Evolutionary conservation across 2,797 vertebrate genomes (phyloP), one percentile per base, ranked within the genome.

Genomic region (Picus viridis): DNA sequence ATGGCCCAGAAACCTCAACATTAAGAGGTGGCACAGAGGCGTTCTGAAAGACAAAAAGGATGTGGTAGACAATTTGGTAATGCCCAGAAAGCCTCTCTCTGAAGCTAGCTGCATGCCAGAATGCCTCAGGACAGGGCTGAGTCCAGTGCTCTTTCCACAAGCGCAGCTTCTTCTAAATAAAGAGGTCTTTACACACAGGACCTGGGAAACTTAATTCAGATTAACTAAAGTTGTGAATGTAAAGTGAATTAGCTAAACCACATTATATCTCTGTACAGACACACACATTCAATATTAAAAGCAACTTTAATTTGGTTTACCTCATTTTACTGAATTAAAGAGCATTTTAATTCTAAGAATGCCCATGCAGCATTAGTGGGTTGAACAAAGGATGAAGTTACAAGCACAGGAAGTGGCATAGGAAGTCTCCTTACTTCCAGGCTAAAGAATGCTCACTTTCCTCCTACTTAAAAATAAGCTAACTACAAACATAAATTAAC

Each of bases 51-150:
- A 93, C 93, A 82, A 89, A 93, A 94, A 95, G 95, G 85, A 95
- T 93, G 87, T 91, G 91, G 89, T 77, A 83, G 91, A 56, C 90
- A 89, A 93, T 91, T 95, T 90, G 85, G 87, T 94, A 94, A 94
- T 95, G 85, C 68, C 85, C 92, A 95, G 85, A 82, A 95, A 94
- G 23, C 81, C 78, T 75, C 85, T 70, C 92, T 90, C 4, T 0
- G 74, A 77, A 79, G 68, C 5, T 1, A 88, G 59, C 87, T 73
- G 87, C 57, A 23, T 0, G 29, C 92, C 90, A 92, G 74, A 90
- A 58, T 62, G 95, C 94, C 92, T 56, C 54, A 0, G 91, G 95
- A 82, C 61, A 91, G 87, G 92, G 89, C 68, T 62, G 91, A 88
- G 64, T 36, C 91, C 88, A 74, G 23, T 76, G 74, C 90, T 92